Evolutionary conservation across 2,797 vertebrate genomes (phyloP).

Genomic region (Cuculus canorus): DNA sequence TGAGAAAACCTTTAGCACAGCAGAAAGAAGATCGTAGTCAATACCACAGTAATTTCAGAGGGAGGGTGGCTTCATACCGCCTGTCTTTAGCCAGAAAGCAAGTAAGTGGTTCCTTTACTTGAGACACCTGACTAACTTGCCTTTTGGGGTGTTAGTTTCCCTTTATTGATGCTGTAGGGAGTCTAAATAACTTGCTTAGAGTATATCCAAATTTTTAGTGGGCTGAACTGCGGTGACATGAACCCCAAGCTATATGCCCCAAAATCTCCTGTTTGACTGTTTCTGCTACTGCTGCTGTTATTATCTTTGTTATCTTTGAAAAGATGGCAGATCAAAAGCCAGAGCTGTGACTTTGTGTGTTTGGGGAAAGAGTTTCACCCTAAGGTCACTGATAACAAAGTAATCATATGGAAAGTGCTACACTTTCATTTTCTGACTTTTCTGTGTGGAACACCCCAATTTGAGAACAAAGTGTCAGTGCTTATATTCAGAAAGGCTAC

Average conservation of each 20-base stretch:
- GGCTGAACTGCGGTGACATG: not conserved
- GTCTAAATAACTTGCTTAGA: not conserved
- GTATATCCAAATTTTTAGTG: not conserved
- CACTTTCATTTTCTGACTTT: not conserved
- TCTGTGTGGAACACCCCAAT: not conserved
- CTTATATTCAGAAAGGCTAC: not conserved
- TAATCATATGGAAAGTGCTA: not conserved
- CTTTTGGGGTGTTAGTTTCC: not conserved
- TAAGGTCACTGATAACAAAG: not conserved
- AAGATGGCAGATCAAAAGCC: not conserved
- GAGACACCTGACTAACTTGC: not conserved
- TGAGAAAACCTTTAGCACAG: not conserved
- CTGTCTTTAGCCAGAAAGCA: not conserved
- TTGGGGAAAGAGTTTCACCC: not conserved
- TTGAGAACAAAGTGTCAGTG: not conserved
- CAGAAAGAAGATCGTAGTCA: not conserved
- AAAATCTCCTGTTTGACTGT: not conserved
- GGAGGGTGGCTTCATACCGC: not conserved
- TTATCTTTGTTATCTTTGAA: not conserved
- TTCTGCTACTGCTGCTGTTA: not conserved
- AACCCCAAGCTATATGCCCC: not conserved
- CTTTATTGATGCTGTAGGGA: not conserved
- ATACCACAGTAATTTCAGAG: not conserved
- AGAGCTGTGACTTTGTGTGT: not conserved
- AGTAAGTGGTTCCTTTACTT: not conserved